Evolutionary conservation across 2,113 vertebrate species (phyloP), one percentile per base, ranked within the genome.

Genomic region (Lophura nycthemera): DNA sequence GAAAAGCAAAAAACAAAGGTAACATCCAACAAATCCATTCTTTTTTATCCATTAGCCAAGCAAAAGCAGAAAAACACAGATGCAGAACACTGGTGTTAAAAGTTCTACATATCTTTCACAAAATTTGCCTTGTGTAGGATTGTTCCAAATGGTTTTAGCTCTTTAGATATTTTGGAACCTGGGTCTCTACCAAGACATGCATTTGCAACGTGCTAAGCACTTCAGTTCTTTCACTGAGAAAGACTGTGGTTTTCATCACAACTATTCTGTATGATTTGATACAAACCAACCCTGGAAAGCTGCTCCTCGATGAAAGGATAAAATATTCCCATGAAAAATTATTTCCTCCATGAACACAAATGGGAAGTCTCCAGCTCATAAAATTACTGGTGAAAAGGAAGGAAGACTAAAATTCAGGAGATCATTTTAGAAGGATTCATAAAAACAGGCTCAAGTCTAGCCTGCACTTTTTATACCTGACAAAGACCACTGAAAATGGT

Each of bases 301-400:
- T 79, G 43, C n/a, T 92, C 32, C 47, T 84, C 0, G 0, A 63
- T 84, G 81, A 95, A 93, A 93, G 63, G 48, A 87, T n/a, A 92
- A 94, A 92, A 90, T 54, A 75, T 61, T 84, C 61, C 43, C 66
- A 72, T 84, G 73, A 95, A 96, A 94, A 95, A 92, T 79, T 76
- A 86, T 84, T 96, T 92, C 92, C 90, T 94, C 63, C 63, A 82
- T 73, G 80, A 95, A 90, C 74, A 89, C 75, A 88, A 79, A 81
- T 61, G 83, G 63, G 86, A 92, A 90, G 57, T 86, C 83, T 90
- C 61, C 66, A 84, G 70, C 63, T 92, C 70, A 79, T 78, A 93
- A 88, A 86, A 57, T 57, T 69, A 72, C 48, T n/a, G 48, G 32
- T 66, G 72, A 65, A 24, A 90, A 83, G 27, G 63, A 90, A 8